Percentiles rank a stretch among this genome's conserved stretches.
phyloP scores from a whole-genome alignment of 1,140 invertebrate genomes.

The Philotrypesis tridentata region DNA sequence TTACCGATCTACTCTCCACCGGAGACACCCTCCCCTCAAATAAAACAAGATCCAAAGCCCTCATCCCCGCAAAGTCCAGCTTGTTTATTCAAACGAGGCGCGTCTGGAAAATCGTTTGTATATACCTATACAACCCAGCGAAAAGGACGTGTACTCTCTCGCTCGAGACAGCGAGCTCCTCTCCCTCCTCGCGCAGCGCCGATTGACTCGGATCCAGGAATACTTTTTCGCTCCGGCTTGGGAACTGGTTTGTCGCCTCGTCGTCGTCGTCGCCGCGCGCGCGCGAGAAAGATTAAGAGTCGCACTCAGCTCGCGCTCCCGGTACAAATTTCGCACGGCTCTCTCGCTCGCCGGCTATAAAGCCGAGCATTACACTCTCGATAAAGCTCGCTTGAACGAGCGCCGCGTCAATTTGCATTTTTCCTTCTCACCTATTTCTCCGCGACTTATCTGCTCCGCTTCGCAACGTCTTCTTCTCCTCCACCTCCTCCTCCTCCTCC shows the following conservation, averaged over 20 bases:
- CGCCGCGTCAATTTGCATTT: constrained; percentile 51
- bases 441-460: neutral
- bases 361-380: constrained; percentile 49
- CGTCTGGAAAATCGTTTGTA: constrained; percentile 64
- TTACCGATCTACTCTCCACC: too few species aligned
- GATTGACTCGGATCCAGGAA: constrained; percentile 71
- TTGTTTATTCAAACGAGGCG: constrained; percentile 68
- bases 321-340: constrained; percentile 49
- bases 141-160: too few species aligned
- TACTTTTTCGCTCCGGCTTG: constrained; percentile 36
- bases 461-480: neutral
- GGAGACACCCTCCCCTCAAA: too few species aligned
- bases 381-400: constrained; percentile 49
- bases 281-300: constrained; percentile 49
- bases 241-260: constrained; percentile 65
- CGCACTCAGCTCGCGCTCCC: constrained; percentile 46
- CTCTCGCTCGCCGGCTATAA: constrained; percentile 40
- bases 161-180: too few species aligned
- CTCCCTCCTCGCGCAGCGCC: neutral
- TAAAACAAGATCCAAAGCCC: too few species aligned
- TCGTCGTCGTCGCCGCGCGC: neutral
- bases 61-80: too few species aligned
- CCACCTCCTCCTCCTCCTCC: neutral
- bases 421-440: constrained; percentile 49
- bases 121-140: too few species aligned